phyloP scores from a whole-genome alignment of 2,113 vertebrate species.

The Struthidea cinerea region DNA sequence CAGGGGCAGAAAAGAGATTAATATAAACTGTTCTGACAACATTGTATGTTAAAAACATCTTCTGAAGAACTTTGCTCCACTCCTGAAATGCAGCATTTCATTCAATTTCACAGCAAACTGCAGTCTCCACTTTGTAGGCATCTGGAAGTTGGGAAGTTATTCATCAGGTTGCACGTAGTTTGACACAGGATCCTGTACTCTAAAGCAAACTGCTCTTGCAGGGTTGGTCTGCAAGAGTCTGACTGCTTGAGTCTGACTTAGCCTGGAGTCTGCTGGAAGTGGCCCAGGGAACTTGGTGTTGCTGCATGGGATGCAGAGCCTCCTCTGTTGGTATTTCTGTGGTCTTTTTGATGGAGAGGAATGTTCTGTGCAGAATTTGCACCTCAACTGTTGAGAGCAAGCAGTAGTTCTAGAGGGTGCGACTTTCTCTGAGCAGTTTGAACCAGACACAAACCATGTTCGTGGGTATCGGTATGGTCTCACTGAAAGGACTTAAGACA shows the following conservation, averaged over 20 bases:
- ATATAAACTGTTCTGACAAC: not conserved
- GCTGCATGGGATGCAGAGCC: not conserved
- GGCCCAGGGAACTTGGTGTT: not conserved
- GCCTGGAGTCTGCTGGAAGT: not conserved
- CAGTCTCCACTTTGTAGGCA: not conserved
- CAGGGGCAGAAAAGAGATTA: not conserved
- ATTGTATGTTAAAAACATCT: not conserved
- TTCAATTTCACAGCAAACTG: not conserved
- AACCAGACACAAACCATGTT: not conserved
- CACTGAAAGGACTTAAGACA: not conserved
- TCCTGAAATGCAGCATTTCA: not conserved
- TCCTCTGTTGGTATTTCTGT: not conserved
- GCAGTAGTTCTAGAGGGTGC: not conserved
- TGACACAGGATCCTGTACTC: not conserved
- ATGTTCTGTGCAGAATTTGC: not conserved
- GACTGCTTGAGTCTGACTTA: not conserved
- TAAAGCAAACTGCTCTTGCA: not conserved
- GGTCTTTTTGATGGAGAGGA: not conserved
- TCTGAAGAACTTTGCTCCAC: not conserved
- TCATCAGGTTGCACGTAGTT: not conserved
- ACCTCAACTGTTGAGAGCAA: accelerated
- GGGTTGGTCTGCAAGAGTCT: not conserved
- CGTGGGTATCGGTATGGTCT: not conserved
- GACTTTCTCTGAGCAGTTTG: not conserved
- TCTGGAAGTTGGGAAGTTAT: not conserved